phyloP scores from a whole-genome alignment of 2,113 vertebrate species.

The Alouatta palliata region DNA sequence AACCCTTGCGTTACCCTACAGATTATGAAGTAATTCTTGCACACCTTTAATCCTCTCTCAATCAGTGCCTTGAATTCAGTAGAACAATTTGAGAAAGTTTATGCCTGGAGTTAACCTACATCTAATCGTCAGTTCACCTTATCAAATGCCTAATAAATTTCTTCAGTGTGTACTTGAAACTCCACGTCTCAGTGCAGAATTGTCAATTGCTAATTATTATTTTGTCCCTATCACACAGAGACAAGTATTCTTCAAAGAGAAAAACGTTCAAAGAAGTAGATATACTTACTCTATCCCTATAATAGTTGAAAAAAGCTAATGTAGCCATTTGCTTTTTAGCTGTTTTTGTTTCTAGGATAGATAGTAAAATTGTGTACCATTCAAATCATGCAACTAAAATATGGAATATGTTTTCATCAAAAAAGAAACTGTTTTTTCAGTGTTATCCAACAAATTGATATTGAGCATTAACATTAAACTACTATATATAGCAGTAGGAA shows the following conservation, averaged over 20 bases:
- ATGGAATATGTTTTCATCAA: background rate
- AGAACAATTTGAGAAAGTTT: slow-evolving; percentile 71
- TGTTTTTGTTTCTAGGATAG: background rate
- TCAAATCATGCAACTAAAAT: background rate
- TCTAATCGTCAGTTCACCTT: slow-evolving; percentile 70
- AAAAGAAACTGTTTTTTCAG: background rate
- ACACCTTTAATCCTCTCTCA: slow-evolving; percentile 57
- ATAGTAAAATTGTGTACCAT: background rate
- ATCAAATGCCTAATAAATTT: slow-evolving; percentile 70
- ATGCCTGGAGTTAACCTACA: slow-evolving; percentile 70
- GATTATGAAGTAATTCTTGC: slow-evolving; percentile 57
- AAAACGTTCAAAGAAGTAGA: background rate
- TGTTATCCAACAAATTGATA: background rate
- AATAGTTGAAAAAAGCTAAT: background rate
- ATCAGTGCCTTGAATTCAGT: slow-evolving; percentile 63
- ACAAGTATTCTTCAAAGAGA: background rate
- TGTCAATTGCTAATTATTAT: slow-evolving; percentile 58
- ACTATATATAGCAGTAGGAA: background rate
- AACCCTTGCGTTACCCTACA: slow-evolving; percentile 4
- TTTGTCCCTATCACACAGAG: background rate
- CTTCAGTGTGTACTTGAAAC: slow-evolving; percentile 46
- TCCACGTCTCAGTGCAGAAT: slow-evolving; percentile 37
- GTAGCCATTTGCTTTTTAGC: background rate
- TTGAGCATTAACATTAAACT: background rate
- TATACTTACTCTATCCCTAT: background rate